These are phyloP conservation scores for Notiomystis cincta DNA, from an alignment of 2,113 vertebrate genomes.

Conservation along the genomic window DNA sequence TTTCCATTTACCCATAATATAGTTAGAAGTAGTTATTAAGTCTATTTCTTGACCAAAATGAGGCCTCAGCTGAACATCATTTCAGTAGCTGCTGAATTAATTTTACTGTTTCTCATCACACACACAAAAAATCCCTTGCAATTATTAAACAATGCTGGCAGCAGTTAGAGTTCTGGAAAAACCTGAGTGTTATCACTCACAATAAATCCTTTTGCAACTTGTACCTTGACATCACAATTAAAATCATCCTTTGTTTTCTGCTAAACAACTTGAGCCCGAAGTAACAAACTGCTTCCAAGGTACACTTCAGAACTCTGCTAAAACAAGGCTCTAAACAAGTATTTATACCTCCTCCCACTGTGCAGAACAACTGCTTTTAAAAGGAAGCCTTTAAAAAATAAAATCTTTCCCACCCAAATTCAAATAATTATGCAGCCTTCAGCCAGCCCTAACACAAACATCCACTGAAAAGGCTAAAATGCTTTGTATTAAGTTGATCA, in stretches of 20 bases:
- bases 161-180: not conserved
- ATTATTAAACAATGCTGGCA: not conserved
- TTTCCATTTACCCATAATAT: not conserved
- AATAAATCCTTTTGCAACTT: not conserved
- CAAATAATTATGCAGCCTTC: not conserved
- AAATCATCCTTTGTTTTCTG: not conserved
- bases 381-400: not conserved
- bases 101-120: not conserved
- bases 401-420: not conserved
- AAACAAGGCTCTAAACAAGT: not conserved
- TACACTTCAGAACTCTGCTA: not conserved
- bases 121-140: not conserved
- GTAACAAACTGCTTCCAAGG: not conserved
- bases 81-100: not conserved
- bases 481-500: not conserved
- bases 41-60: not conserved
- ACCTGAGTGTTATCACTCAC: not conserved
- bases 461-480: not conserved
- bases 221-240: not conserved
- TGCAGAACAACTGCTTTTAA: not conserved
- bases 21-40: not conserved
- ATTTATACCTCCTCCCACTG: not conserved
- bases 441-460: not conserved
- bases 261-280: not conserved
- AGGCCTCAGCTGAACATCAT: not conserved